Evolutionary conservation across 1,140 invertebrate genomes (phyloP).

Genomic region (Copidosoma floridanum): DNA sequence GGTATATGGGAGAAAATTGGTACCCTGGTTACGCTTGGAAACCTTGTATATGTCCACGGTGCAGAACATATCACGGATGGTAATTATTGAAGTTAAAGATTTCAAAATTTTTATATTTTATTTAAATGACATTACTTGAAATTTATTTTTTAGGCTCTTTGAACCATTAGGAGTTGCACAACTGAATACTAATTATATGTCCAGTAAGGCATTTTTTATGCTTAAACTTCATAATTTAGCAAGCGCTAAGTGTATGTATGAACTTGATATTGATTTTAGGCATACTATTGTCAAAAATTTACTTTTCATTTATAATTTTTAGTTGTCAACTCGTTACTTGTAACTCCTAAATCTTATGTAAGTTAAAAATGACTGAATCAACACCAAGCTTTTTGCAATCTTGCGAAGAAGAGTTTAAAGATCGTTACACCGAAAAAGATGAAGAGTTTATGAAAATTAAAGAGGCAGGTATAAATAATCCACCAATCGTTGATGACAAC

Average conservation of each 20-base stretch:
- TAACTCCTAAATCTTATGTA: constrained; percentile 33
- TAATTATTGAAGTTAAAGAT: constrained; percentile 29
- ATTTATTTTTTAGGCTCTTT: constrained; percentile 43
- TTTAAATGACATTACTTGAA: not conserved
- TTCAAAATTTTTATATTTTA: not conserved
- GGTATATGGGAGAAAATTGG: constrained; percentile 43
- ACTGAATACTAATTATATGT: constrained; percentile 26
- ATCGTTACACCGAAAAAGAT: constrained; percentile 59
- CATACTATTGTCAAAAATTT: no score
- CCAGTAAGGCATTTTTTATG: constrained; percentile 41
- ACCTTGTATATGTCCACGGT: constrained; percentile 50
- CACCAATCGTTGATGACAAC: constrained; percentile 58
- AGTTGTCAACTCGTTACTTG: constrained; percentile 40
- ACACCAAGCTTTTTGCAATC: constrained; percentile 52
- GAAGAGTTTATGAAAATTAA: constrained; percentile 53
- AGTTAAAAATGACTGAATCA: constrained; percentile 29
- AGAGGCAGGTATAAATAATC: constrained; percentile 39
- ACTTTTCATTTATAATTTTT: constrained; percentile 14
- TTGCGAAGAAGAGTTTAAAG: constrained; percentile 58
- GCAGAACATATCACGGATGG: constrained; percentile 54
- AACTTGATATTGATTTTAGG: no score
- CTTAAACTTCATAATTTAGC: constrained; percentile 42
- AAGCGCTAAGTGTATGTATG: constrained; percentile 43
- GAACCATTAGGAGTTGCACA: constrained; percentile 36
- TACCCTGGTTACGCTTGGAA: constrained; percentile 57